Conservation (phyloP, 2,113 vertebrate genomes). For the Istiophorus platypterus region DNA sequence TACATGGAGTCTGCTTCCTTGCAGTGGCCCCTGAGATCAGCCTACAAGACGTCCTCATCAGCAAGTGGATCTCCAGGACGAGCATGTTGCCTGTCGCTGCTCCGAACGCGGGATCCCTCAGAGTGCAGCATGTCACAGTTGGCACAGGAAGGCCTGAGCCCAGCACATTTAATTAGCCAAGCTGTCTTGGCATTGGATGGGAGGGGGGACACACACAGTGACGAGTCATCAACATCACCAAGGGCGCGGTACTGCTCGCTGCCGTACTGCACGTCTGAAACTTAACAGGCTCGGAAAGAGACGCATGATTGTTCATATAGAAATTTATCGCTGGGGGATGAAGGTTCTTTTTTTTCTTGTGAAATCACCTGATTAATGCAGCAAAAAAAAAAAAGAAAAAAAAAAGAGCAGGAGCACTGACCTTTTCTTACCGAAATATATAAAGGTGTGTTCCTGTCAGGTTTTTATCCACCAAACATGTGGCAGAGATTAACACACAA, state of each 20-base stretch:
- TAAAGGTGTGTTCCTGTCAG: conserved; percentile 19
- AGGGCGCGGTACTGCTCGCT: conserved; percentile 65
- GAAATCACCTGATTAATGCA: conserved; percentile 12
- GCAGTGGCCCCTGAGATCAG: conserved; percentile 5
- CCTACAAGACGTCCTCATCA: conserved; percentile 7
- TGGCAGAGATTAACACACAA: neutral
- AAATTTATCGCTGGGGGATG: neutral
- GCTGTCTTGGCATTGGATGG: conserved; percentile 71
- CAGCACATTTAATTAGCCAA: conserved; percentile 72
- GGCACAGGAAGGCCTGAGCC: conserved; percentile 68
- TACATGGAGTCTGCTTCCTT: no score
- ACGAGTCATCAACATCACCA: conserved; percentile 72
- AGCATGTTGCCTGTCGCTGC: conserved; percentile 19
- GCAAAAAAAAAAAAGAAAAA: conserved; percentile 27
- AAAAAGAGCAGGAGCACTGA: conserved; percentile 19
- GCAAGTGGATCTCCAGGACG: conserved; percentile 15
- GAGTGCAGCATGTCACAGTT: conserved; percentile 67
- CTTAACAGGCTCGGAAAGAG: conserved; percentile 30
- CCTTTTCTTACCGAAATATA: neutral
- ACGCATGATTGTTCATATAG: neutral
- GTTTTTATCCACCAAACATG: neutral
- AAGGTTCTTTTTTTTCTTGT: neutral
- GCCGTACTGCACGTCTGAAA: conserved; percentile 50
- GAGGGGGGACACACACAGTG: conserved; percentile 59
- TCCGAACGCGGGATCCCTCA: conserved; percentile 59